A percentile compares a stretch with the other conserved stretches of the same genome.
phyloP scores from a whole-genome alignment of 1,140 invertebrate genomes.

The Drosophila burlai region DNA sequence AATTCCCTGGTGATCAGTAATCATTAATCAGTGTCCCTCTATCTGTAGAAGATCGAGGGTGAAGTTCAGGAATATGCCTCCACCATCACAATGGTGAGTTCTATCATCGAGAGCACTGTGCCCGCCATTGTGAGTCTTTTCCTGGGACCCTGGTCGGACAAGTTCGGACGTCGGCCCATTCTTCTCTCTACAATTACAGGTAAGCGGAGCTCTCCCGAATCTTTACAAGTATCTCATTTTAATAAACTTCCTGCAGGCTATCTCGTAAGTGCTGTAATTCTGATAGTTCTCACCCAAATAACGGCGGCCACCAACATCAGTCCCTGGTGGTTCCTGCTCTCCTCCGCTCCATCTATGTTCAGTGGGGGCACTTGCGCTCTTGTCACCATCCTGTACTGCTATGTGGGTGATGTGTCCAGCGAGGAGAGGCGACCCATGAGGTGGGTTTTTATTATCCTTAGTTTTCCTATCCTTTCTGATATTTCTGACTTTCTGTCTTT shows the following conservation, averaged over 20 bases:
- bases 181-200: constrained; percentile 86
- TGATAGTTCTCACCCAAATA: constrained; percentile 61
- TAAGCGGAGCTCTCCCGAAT: constrained; percentile 46
- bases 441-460: constrained; percentile 36
- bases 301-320: constrained; percentile 77
- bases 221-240: not conserved
- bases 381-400: constrained; percentile 88
- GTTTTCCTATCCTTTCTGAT: too few species aligned
- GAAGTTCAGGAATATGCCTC: constrained; percentile 88
- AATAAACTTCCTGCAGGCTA: constrained; percentile 55
- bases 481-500: constrained; percentile 14
- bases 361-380: constrained; percentile 87
- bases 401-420: constrained; percentile 88
- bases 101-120: constrained; percentile 87
- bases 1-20: not conserved
- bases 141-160: constrained; percentile 91
- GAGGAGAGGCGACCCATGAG: constrained; percentile 86
- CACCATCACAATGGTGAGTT: constrained; percentile 87
- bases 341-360: constrained; percentile 87
- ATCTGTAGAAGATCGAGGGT: constrained; percentile 86
- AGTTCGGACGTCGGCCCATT: constrained; percentile 89
- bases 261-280: constrained; percentile 47
- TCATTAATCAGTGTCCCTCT: constrained; percentile 1
- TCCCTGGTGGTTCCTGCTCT: constrained; percentile 88
- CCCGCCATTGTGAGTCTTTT: constrained; percentile 89